Evolutionary conservation across 2,113 vertebrate genomes (phyloP), one percentile per base, ranked within the genome.

Genomic region (Craseonycteris thonglongyai): DNA sequence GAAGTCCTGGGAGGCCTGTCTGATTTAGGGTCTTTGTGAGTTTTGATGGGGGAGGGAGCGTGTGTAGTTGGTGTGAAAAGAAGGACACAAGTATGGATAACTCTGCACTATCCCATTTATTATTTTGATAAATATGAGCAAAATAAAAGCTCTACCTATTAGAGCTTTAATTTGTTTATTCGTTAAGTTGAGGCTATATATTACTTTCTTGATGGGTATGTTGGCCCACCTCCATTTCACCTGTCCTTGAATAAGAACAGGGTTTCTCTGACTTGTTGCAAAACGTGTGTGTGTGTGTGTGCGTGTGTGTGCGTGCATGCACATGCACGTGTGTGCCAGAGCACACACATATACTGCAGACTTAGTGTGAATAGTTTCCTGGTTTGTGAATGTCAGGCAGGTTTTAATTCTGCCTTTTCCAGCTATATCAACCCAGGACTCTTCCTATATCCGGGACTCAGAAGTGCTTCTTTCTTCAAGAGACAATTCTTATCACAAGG

Each of bases 401-500:
- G 47, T 40, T 88, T 33, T 86, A n/a, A 35, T 78, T 75, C n/a
- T 33, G 38, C 91, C 22, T 93, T 40, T 3, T 49, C 35, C 65
- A 97, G 96, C 75, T 75, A 0, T 65, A 26, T 58, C 96, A 47
- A 68, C n/a, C 4, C 79, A 71, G 75, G 93, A 86, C 28, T 75
- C 68, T 63, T n/a, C 86, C 76, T 84, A 0, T 89, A 74, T 66
- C 40, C 90, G 45, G 19, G 75, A 96, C 33, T 76, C 86, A 75
- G 93, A 94, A 69, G 61, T 63, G 68, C 45, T 40, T 88, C 63
- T 85, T 82, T 21, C 84, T 54, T 66, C 93, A 40, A 38, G 87
- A 95, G 87, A 61, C 65, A 47, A 12, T 93, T 87, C 71, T 30
- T 89, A 45, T 89, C 65, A 74, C 40, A 95, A 84, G 71, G 63